Evolutionary conservation across 2,113 vertebrate species (phyloP).

Genomic region (Crotophaga sulcirostris): DNA sequence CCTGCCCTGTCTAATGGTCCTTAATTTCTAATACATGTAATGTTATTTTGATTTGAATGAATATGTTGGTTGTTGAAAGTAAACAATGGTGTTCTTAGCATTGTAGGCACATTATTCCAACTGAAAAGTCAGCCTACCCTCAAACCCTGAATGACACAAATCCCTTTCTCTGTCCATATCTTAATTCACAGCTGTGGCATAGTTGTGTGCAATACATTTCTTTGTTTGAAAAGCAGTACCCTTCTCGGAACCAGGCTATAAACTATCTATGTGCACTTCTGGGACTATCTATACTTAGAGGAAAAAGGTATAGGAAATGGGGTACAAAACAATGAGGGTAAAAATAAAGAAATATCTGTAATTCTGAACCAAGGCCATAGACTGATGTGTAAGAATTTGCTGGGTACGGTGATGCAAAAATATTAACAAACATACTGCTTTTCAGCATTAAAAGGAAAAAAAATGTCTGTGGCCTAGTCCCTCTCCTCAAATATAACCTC

Average conservation of each 20-base stretch:
- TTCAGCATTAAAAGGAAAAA: not conserved
- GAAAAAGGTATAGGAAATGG: not conserved
- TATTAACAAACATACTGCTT: not conserved
- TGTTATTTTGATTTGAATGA: not conserved
- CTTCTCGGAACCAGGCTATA: not conserved
- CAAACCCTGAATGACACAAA: not conserved
- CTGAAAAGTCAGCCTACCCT: not conserved
- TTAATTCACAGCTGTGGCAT: not conserved
- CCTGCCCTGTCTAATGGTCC: not conserved
- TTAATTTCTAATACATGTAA: not conserved
- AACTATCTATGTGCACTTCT: not conserved
- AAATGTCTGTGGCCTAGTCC: not conserved
- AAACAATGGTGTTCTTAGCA: not conserved
- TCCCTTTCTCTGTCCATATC: not conserved
- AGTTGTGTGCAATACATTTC: not conserved
- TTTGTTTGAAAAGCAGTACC: not conserved
- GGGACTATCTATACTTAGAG: not conserved
- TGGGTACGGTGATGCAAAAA: not conserved
- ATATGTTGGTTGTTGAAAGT: not conserved
- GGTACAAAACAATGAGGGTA: not conserved
- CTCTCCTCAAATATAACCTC: not conserved
- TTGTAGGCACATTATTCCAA: not conserved
- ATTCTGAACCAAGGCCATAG: not conserved
- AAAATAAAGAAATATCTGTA: not conserved
- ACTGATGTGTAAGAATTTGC: not conserved